phyloP scores from a whole-genome alignment of 1,140 invertebrate genomes.

The Drosophila ambigua region DNA sequence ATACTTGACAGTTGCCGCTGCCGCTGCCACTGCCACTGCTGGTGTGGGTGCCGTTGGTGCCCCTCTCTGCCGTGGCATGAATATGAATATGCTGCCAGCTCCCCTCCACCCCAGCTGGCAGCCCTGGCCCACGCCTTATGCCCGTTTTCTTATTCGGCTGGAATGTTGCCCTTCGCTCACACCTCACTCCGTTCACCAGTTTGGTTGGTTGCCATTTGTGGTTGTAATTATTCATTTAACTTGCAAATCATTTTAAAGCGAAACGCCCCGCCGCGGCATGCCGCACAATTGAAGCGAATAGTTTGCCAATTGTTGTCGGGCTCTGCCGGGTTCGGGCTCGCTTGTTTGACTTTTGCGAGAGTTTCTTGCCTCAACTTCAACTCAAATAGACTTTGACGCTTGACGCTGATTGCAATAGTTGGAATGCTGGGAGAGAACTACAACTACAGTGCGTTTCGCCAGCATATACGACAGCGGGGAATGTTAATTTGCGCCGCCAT shows the following conservation, averaged over 20 bases:
- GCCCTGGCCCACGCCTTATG: background rate
- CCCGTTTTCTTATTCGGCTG: background rate
- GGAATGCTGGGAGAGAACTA: background rate
- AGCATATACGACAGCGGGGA: slow-evolving; percentile 2
- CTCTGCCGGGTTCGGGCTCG: background rate
- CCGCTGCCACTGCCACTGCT: slow-evolving; percentile 11
- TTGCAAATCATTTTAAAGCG: slow-evolving; percentile 77
- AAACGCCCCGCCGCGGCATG: slow-evolving; percentile 23
- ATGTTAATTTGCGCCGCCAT: slow-evolving; percentile 15
- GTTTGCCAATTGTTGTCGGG: slow-evolving; percentile 72
- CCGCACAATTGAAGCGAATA: slow-evolving; percentile 73
- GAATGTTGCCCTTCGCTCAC: too few relatives aligned
- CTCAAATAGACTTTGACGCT: slow-evolving; percentile 81
- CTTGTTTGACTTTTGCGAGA: slow-evolving; percentile 77
- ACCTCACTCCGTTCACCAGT: too few relatives aligned
- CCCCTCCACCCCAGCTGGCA: background rate
- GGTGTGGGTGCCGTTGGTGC: background rate
- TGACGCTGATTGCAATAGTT: slow-evolving; percentile 79
- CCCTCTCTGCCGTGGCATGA: slow-evolving; percentile 54
- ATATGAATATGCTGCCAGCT: slow-evolving; percentile 56
- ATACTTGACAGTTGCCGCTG: slow-evolving; percentile 75
- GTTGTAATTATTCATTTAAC: slow-evolving; percentile 82
- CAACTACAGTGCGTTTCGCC: slow-evolving; percentile 24
- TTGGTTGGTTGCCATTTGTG: slow-evolving; percentile 47
- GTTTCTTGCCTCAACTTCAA: slow-evolving; percentile 58